Base-by-base conservation (phyloP, 1,140 invertebrate genomes). In the Orius insidiosus region DNA sequence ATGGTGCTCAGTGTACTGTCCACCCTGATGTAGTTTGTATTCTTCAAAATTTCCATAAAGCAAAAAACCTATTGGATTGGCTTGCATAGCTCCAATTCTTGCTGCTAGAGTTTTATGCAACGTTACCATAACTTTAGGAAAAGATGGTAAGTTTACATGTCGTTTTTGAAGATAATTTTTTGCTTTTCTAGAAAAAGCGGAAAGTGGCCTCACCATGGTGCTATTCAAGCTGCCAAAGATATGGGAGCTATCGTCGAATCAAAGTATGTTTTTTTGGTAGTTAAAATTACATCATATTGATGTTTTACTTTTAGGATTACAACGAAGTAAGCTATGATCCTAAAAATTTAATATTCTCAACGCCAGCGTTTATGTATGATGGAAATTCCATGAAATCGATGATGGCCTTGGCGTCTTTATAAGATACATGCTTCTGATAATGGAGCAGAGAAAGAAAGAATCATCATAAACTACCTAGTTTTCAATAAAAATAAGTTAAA, bases 291-390 rank as follows among this genome's bases (percentile, higher is more conserved):
- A 33, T 33, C n/a, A 33, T 33, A 33, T 33, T 7, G 6, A 33
- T 33, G n/a, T 33, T 39, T 30, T 47, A 48, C 51, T 56, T 65
- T 52, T 60, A 63, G 51, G 55, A 55, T 50, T 64, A 64, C 1
- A 61, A 66, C 46, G 70, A 69, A 45, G 56, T 68, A 9, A 60
- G 65, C 15, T 55, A 64, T 19, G 72, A 74, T 56, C 54, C 57
- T 2, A 60, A 65, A 6, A 68, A 72, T 53, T 64, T 65, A 30
- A 59, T 76, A 19, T 66, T 71, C 7, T 72, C 69, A 9, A 72
- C 72, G 3, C 72, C 74, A 6, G 74, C 72, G 0, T 76, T 66
- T 59, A 70, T 76, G 68, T 73, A 70, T 49, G 59, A 68, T 18
- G 59, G 15, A 56, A 60, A 5, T 63, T 66, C 24, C 62, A 67